A percentile compares a stretch with the other conserved stretches of the same genome.
These are phyloP conservation scores for Spheniscus humboldti DNA, from an alignment of 2,797 vertebrate species.

Conservation along the genomic window DNA sequence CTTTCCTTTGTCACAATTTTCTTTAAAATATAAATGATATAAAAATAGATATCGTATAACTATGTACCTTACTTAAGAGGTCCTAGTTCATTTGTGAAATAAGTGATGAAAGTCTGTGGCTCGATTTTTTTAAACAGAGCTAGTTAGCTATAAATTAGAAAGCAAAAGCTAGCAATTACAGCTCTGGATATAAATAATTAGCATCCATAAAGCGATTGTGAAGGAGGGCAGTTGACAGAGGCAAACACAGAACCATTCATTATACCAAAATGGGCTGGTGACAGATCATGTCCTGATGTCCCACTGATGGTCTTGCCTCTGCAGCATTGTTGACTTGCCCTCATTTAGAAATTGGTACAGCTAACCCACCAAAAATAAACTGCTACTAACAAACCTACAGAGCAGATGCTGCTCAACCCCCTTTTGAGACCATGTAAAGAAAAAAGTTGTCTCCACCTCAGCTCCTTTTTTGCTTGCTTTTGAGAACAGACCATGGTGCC, in stretches of 20 bases:
- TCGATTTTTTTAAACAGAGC: background rate
- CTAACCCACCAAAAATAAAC: background rate
- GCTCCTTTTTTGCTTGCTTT: background rate
- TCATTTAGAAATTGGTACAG: background rate
- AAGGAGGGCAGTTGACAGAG: background rate
- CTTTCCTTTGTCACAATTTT: background rate
- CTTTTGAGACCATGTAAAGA: background rate
- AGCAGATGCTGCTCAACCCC: background rate
- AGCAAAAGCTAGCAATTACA: background rate
- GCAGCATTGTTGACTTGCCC: background rate
- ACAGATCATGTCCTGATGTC: background rate
- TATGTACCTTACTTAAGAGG: background rate
- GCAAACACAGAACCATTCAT: background rate
- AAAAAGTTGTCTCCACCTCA: background rate
- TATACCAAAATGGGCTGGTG: background rate
- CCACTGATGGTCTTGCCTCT: background rate
- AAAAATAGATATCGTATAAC: background rate
- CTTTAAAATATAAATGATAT: background rate
- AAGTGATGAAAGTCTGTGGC: background rate
- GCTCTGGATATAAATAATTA: background rate
- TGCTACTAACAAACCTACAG: background rate
- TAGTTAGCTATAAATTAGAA: background rate
- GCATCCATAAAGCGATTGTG: background rate
- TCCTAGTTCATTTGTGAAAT: background rate
- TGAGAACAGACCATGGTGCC: background rate